A percentile compares a stretch with the other conserved stretches of the same genome.
phyloP scores from a whole-genome alignment of 2,888 invertebrate species.

The Copidosoma aretas region DNA sequence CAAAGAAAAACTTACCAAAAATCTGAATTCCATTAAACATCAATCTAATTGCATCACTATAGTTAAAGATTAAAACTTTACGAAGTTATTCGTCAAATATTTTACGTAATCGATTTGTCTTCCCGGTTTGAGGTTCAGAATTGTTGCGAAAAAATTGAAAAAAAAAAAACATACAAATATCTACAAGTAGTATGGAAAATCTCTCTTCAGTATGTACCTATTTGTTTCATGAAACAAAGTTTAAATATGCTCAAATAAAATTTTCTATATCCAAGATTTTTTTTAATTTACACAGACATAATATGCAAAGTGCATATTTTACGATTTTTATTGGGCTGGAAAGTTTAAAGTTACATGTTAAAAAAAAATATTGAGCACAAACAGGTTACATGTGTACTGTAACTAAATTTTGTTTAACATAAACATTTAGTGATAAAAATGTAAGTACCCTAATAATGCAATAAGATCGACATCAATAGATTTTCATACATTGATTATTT shows the following conservation, averaged over 20 bases:
- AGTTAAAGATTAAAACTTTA: constrained; percentile 22
- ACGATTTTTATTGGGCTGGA: too few species aligned
- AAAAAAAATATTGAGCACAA: too few species aligned
- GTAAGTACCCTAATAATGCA: constrained; percentile 36
- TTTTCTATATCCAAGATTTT: constrained; percentile 16
- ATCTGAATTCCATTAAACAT: constrained; percentile 15
- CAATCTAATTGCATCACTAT: constrained; percentile 23
- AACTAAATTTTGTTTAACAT: constrained; percentile 1
- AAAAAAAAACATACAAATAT: constrained; percentile 4
- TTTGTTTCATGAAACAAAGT: constrained; percentile 8
- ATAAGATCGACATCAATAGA: constrained; percentile 33
- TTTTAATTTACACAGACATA: constrained; percentile 16
- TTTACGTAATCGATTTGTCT: constrained; percentile 3
- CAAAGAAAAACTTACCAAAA: constrained; percentile 13
- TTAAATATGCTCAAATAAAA: constrained; percentile 20
- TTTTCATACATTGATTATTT: constrained; percentile 5
- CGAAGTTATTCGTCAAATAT: constrained; percentile 12
- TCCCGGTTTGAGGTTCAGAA: neutral
- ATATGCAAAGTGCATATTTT: too few species aligned
- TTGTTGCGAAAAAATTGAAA: constrained; percentile 5
- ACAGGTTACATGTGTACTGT: too few species aligned
- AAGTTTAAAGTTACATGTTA: too few species aligned
- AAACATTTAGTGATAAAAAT: constrained; percentile 18
- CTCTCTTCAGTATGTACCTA: constrained; percentile 10
- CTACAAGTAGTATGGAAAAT: constrained; percentile 6